Evolutionary conservation across 2,113 vertebrate genomes (phyloP), one percentile per base, ranked within the genome.

Genomic region (Chamaetylas fuelleborni): DNA sequence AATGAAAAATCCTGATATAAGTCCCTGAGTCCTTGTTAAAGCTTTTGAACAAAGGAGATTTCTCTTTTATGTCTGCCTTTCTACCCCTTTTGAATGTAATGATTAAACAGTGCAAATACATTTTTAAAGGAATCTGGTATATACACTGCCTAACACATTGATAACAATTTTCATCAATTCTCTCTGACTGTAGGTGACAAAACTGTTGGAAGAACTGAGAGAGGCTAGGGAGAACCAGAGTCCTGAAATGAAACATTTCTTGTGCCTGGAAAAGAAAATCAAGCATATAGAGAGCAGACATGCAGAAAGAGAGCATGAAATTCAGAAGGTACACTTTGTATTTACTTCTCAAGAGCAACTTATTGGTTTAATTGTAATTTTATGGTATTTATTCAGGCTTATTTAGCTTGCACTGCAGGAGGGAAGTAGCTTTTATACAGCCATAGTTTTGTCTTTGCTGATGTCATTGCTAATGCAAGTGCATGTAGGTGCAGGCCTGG

Each of bases 161-260:
- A 23, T 53, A 81, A 57, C 23, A 25, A 69, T 67, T 91, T 77
- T 50, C 33, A 47, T 83, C 22, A 22, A 33, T 91, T 90, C n/a
- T 79, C 22, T 93, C 86, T 29, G 67, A 78, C 76, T 97, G 25
- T 62, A 99, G 99, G 95, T 99, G 66, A 96, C 97, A 62, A 98
- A 98, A 88, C 97, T 99, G 73, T 95, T 99, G 58, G 98, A 98
- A 96, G 99, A 99, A 90, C 96, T 99, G 80, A 98, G 97, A 94
- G 98, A 99, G 64, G 99, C 99, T 33, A 99, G 98, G 97, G 98
- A 99, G 77, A 97, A 93, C 76, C 98, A 99, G 90, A 99, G 97
- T 72, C 98, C 99, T 13, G 98, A 98, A 92, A 98, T 99, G 97
- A 99, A 98, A 58, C 98, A 99, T 48, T 98, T 99, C 81, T 95